These are phyloP conservation scores for Nettapus auritus DNA, from an alignment of 2,113 vertebrate genomes.

Conservation along the genomic window DNA sequence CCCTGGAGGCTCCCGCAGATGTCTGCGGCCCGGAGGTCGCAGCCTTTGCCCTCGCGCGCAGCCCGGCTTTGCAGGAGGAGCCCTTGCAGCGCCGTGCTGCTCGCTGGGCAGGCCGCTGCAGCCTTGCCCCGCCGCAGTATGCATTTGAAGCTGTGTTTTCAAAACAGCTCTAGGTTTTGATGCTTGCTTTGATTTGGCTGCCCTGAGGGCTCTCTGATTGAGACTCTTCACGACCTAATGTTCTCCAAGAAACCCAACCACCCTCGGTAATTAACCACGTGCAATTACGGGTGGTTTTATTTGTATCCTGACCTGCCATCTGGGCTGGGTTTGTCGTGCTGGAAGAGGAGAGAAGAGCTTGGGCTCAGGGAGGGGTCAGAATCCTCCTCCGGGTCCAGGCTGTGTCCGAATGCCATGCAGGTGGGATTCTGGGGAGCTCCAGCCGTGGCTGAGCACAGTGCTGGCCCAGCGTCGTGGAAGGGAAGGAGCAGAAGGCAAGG, in stretches of 20 bases:
- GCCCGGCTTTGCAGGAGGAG: not conserved
- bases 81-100: not conserved
- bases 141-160: not conserved
- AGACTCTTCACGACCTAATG: not conserved
- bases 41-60: not conserved
- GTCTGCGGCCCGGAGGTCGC: not conserved
- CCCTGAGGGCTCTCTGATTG: constrained; percentile 12
- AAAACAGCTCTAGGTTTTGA: constrained; percentile 12
- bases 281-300: not conserved
- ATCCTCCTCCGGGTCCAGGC: not conserved
- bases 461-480: not conserved
- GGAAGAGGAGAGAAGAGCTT: not conserved
- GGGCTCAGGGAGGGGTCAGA: not conserved
- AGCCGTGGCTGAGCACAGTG: rapidly evolving
- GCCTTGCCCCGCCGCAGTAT: not conserved
- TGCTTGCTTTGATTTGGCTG: constrained; percentile 17
- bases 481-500: not conserved
- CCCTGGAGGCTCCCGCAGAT: not conserved
- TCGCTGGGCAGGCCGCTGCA: not conserved
- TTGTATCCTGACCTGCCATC: not conserved
- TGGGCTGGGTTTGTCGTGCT: not conserved
- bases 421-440: not conserved
- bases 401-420: not conserved
- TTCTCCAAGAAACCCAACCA: not conserved
- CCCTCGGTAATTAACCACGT: not conserved